Evolutionary conservation across 2,113 vertebrate genomes (phyloP).

Genomic region (Gobiocypris rarus): DNA sequence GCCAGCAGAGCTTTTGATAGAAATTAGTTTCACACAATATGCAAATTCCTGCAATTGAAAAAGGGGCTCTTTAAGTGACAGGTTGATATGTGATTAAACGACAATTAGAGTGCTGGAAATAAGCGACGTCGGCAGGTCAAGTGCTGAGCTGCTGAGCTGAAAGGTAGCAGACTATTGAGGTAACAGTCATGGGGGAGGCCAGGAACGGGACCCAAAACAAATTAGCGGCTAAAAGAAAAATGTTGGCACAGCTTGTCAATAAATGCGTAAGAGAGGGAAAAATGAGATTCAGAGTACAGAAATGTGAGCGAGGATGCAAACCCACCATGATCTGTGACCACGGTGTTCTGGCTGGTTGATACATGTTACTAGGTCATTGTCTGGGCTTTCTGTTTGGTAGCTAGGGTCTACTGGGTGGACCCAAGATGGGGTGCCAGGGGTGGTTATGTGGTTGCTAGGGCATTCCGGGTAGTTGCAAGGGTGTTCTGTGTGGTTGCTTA

Average conservation of each 20-base stretch:
- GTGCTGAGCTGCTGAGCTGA: conserved; percentile 71
- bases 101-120: conserved; percentile 83
- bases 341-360: neutral
- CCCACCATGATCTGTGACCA: neutral
- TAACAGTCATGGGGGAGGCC: conserved; percentile 71
- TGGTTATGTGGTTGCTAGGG: no score
- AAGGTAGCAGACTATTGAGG: conserved; percentile 76
- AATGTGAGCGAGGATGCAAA: neutral
- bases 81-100: conserved; percentile 85
- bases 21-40: conserved; percentile 84
- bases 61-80: conserved; percentile 81
- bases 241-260: conserved; percentile 66
- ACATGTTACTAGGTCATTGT: no score
- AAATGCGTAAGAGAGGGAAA: conserved; percentile 55
- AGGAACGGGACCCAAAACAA: conserved; percentile 75
- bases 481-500: no score
- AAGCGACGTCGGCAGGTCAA: conserved; percentile 76
- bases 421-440: no score
- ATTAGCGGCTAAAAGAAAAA: conserved; percentile 72
- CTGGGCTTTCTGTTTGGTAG: no score
- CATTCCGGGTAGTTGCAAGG: no score
- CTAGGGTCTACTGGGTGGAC: no score
- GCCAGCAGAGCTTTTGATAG: conserved; percentile 74
- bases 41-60: conserved; percentile 78
- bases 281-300: conserved; percentile 9